Conservation (phyloP, 1,140 invertebrate genomes). For the Diorhabda elongata region DNA sequence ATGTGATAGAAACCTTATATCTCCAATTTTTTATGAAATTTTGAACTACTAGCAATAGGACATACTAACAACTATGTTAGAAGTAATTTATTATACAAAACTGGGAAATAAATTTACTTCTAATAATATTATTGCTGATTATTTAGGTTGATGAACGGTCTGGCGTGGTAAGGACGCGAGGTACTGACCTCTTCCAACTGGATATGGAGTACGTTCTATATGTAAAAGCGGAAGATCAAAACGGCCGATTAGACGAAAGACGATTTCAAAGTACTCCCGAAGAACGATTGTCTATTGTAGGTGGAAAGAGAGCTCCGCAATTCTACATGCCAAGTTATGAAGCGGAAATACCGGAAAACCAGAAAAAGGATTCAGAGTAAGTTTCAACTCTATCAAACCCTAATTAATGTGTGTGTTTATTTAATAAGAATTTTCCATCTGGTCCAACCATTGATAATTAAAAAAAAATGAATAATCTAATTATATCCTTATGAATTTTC, state of each 20-base stretch:
- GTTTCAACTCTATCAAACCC: constrained; percentile 39
- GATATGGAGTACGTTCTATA: constrained; percentile 96
- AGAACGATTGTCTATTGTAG: constrained; percentile 86
- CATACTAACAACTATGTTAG: too few relatives aligned
- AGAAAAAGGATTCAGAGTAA: constrained; percentile 94
- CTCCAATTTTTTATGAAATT: too few relatives aligned
- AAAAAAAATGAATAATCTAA: too few relatives aligned
- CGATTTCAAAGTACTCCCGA: constrained; percentile 87
- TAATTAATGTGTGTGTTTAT: too few relatives aligned
- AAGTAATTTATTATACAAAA: too few relatives aligned
- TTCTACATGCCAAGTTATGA: constrained; percentile 92
- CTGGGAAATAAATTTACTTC: too few relatives aligned
- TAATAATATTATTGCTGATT: neutral
- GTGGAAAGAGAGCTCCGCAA: constrained; percentile 88
- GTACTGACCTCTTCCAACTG: constrained; percentile 86
- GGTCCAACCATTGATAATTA: too few relatives aligned
- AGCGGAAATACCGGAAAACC: constrained; percentile 91
- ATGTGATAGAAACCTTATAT: too few relatives aligned
- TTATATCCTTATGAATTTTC: too few relatives aligned
- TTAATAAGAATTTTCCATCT: too few relatives aligned
- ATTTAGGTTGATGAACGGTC: constrained; percentile 55
- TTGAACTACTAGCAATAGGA: too few relatives aligned
- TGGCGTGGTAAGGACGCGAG: constrained; percentile 86
- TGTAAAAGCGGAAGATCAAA: constrained; percentile 93
- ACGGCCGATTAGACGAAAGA: constrained; percentile 82